phyloP scores from a whole-genome alignment of 1,140 invertebrate genomes.

The Limonius californicus region DNA sequence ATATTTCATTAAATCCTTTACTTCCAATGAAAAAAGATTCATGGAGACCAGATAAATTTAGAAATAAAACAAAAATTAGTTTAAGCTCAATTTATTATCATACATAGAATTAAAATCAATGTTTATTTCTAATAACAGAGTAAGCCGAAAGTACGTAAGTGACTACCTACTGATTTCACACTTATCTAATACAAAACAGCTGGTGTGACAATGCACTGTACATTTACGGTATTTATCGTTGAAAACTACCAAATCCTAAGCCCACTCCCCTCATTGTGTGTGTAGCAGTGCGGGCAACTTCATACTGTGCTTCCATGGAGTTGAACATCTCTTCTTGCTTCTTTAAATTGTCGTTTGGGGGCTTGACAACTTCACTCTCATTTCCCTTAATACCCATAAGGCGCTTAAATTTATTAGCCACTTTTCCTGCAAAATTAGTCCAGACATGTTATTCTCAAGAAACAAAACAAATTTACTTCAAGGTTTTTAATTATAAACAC shows the following conservation, averaged over 20 bases:
- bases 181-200: background rate
- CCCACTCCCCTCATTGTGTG: conserved; percentile 92
- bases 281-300: conserved; percentile 87
- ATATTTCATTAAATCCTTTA: background rate
- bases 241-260: conserved; percentile 65
- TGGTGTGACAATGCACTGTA: background rate
- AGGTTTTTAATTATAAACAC: background rate
- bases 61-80: too few species aligned
- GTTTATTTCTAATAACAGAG: background rate
- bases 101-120: background rate
- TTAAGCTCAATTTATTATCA: too few species aligned
- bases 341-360: conserved; percentile 60
- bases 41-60: too few species aligned
- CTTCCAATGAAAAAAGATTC: background rate
- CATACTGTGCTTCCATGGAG: conserved; percentile 91
- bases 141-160: background rate
- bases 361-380: conserved; percentile 32
- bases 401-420: conserved; percentile 91
- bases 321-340: conserved; percentile 90
- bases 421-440: conserved; percentile 51
- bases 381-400: conserved; percentile 86
- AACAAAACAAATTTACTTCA: background rate
- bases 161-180: too few species aligned
- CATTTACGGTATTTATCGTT: conserved; percentile 36
- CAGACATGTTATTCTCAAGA: background rate